Conservation (phyloP, 2,797 vertebrate species). For the Telmatherina bonti region DNA sequence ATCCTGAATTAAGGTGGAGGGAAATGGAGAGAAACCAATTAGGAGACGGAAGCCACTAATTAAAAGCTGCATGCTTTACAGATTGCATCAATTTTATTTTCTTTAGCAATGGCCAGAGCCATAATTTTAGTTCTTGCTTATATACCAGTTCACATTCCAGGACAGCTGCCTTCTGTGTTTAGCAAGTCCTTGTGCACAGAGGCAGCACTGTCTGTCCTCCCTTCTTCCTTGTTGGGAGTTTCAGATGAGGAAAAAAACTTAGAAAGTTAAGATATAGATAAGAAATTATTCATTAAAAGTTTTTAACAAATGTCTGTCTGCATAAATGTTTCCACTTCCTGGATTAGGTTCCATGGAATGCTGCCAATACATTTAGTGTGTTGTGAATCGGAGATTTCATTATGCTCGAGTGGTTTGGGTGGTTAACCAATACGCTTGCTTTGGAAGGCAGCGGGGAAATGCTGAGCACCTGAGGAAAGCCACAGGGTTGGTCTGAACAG, state of each 20-base stretch:
- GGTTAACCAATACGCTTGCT: conserved; percentile 79
- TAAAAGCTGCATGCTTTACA: conserved; percentile 84
- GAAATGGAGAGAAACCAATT: conserved; percentile 78
- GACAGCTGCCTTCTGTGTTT: conserved; percentile 69
- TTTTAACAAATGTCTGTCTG: conserved; percentile 74
- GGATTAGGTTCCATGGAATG: conserved; percentile 73
- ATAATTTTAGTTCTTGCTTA: conserved; percentile 74
- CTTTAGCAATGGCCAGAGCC: conserved; percentile 72
- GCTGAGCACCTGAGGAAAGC: conserved; percentile 78
- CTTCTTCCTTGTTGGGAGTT: conserved; percentile 53
- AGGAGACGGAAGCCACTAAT: conserved; percentile 87
- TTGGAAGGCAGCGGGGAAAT: conserved; percentile 72
- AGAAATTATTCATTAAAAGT: conserved; percentile 71
- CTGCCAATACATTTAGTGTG: conserved; percentile 76
- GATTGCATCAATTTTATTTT: conserved; percentile 85
- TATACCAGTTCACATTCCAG: conserved; percentile 74
- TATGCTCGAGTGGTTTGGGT: conserved; percentile 77
- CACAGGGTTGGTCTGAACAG: conserved; percentile 62
- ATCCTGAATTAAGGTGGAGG: conserved; percentile 68
- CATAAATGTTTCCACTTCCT: conserved; percentile 74
- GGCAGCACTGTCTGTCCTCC: conserved; percentile 53
- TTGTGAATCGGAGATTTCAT: conserved; percentile 78
- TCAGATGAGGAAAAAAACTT: conserved; percentile 45
- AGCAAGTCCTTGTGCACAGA: conserved; percentile 68
- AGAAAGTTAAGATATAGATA: conserved; percentile 59